Base-by-base conservation (phyloP, 2,113 vertebrate genomes). In the Otocyon megalotis region DNA sequence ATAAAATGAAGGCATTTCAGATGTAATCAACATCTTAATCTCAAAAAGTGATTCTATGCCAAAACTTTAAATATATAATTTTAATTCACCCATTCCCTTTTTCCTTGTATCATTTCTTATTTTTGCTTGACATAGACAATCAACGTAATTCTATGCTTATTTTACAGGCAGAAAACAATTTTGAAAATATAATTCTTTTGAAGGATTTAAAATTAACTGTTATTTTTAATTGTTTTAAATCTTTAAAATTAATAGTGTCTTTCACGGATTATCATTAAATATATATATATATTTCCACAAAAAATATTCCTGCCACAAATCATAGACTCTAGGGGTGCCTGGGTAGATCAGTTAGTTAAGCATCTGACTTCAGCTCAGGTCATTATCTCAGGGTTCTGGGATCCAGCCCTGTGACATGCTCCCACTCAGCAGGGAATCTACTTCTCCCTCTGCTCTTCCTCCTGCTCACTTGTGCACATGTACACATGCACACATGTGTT, bases 1-100 rank as follows among this genome's bases (percentile, higher is more conserved):
- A 93, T 74, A 93, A 93, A 96, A 85, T 32, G 7, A 94, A 92
- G 11, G 6, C 26, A 96, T 79, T 95, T 96, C 60, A 90, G 60
- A 89, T 37, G 4, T 90, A 93, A 88, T 63, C 30, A 90, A 24
- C 15, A 79, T 82, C 60, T 89, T 94, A 50, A 88, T 37, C 82
- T 58, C 22, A 71, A 80, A 76, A 80, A 17, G 22, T 95, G 54
- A 85, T 50, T 93, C 35, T 72, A 92, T 0, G 60, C 5, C 28
- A 90, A 96, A 91, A 85, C 77, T 91, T 77, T 56, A 56, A 67
- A 11, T 80, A 92, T 60, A 85, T 90, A 90, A 92, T 85, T 95
- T 95, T 77, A 89, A 71, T 77, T n/a, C 17, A 86, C 53, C 35
- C 89, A 79, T 30, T 82, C 72, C 5, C 11, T 63, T 94, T 88